These are phyloP conservation scores for Nipponacmea schrenckii DNA, from an alignment of 2,888 invertebrate species.

Conservation along the genomic window DNA sequence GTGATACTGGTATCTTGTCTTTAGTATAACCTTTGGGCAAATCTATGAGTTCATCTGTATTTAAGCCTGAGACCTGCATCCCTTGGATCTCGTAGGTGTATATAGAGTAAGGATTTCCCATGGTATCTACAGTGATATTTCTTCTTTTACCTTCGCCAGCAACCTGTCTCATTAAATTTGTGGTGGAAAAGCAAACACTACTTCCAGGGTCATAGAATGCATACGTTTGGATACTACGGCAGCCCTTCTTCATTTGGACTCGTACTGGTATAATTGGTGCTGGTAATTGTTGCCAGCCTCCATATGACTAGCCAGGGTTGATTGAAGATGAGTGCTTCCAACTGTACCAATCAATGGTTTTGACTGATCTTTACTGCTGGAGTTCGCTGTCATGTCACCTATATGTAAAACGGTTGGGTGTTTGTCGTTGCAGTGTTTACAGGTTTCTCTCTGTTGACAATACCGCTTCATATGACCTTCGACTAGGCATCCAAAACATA, in stretches of 20 bases:
- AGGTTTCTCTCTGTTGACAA: neutral
- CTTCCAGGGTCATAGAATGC: constrained; percentile 21
- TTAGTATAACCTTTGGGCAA: neutral
- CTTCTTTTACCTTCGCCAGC: constrained; percentile 5
- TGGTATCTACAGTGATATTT: constrained; percentile 16
- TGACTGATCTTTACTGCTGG: no score
- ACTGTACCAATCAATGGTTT: no score
- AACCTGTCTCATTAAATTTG: neutral
- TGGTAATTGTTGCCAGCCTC: neutral
- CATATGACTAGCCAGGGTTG: no score
- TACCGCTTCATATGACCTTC: neutral
- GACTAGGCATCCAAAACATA: neutral
- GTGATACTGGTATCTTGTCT: neutral
- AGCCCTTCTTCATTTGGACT: constrained; percentile 10
- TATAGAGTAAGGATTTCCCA: constrained; percentile 8
- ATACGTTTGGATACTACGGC: constrained; percentile 5
- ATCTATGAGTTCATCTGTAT: neutral
- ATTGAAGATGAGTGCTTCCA: no score
- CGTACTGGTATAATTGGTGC: constrained; percentile 22
- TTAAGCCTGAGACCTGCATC: neutral
- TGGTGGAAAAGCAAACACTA: constrained; percentile 17
- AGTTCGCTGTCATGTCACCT: neutral
- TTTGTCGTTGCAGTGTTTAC: neutral
- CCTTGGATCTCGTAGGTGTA: neutral
- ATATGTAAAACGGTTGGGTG: neutral